Evolutionary conservation across 2,797 vertebrate genomes (phyloP).

Genomic region (Sebastes aleutianus): DNA sequence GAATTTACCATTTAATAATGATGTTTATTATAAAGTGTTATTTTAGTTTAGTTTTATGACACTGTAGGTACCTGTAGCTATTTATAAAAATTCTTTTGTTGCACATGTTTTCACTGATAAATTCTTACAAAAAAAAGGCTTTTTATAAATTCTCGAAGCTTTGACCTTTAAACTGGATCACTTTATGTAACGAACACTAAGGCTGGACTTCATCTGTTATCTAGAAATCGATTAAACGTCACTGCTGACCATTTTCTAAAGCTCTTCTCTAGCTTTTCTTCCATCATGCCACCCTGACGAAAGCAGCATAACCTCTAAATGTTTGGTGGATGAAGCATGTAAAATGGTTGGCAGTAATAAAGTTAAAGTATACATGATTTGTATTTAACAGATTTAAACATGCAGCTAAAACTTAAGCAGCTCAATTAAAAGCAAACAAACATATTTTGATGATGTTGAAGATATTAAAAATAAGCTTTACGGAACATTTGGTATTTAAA

Average conservation of each 20-base stretch:
- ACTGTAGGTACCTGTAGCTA: background rate
- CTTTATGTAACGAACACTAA: background rate
- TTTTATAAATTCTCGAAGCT: background rate
- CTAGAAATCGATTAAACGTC: background rate
- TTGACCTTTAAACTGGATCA: background rate
- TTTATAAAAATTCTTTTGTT: slow-evolving; percentile 1
- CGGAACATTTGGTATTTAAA: background rate
- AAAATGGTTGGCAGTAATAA: background rate
- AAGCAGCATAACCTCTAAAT: background rate
- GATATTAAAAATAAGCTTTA: background rate
- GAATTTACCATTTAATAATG: too few relatives aligned
- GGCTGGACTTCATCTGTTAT: background rate
- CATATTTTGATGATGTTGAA: background rate
- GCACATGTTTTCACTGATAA: background rate
- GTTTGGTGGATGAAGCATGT: background rate
- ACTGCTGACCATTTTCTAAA: background rate
- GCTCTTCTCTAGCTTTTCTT: too few relatives aligned
- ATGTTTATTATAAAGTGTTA: too few relatives aligned
- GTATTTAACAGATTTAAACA: background rate
- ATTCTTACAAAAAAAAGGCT: background rate
- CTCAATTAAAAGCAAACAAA: background rate
- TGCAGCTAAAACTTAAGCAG: background rate
- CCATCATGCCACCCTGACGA: too few relatives aligned
- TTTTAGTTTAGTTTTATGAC: background rate
- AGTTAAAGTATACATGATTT: background rate